Percentiles rank a stretch among this genome's conserved stretches.
Evolutionary conservation across 2,113 vertebrate genomes (phyloP).

Genomic region (Podocnemis expansa): DNA sequence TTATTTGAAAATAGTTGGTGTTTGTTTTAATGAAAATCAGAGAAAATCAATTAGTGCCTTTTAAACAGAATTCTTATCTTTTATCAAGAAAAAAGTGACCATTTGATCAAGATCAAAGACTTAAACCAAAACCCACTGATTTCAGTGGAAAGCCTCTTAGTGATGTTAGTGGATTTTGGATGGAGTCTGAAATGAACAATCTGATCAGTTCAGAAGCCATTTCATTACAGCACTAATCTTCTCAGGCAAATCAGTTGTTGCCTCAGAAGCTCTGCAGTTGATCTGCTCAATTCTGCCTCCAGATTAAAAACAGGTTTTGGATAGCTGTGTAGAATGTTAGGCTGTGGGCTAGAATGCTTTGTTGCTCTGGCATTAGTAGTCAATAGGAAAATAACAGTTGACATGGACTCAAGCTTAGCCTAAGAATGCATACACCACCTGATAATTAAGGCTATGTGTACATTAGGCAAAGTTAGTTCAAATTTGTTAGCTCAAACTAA

Average conservation of each 20-base stretch:
- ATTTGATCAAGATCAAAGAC: not conserved
- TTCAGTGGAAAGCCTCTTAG: not conserved
- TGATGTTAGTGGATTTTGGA: not conserved
- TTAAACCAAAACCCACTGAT: not conserved
- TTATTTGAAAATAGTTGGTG: not conserved
- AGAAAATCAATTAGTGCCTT: not conserved
- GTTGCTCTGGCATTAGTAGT: not conserved
- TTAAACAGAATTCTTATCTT: not conserved
- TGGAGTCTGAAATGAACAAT: not conserved
- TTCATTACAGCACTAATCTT: not conserved
- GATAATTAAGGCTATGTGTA: too few relatives aligned
- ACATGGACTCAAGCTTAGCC: not conserved
- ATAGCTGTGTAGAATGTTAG: not conserved
- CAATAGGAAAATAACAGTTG: not conserved
- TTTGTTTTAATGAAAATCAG: not conserved
- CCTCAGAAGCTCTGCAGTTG: not conserved
- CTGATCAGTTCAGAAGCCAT: not conserved
- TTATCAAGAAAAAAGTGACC: not conserved
- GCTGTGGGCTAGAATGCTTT: not conserved
- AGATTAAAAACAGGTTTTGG: not conserved
- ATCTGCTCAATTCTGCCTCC: not conserved
- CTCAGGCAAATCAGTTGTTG: not conserved
- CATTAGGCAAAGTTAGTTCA: too few relatives aligned
- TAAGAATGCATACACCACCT: fast-evolving
- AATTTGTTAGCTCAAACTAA: too few relatives aligned